phyloP scores from a whole-genome alignment of 2,888 invertebrate species.

The Epirrita christyi region DNA sequence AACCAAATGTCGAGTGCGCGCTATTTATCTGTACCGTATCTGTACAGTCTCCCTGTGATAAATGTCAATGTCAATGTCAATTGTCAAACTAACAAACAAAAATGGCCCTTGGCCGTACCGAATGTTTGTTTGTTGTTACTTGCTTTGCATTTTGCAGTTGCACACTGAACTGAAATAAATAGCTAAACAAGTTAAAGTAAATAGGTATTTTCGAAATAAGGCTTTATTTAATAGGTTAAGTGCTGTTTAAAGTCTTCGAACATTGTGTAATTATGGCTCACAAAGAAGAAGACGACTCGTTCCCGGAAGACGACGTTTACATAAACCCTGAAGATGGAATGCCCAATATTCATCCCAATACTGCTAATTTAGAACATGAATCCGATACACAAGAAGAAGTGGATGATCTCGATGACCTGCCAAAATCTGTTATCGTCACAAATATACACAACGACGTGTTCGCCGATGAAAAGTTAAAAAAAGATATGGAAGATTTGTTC shows the following conservation, averaged over 20 bases:
- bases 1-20: too few relatives aligned
- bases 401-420: slow-evolving; percentile 91
- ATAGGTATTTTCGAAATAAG: neutral
- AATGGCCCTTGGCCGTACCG: too few relatives aligned
- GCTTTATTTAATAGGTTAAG: neutral
- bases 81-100: too few relatives aligned
- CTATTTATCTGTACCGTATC: too few relatives aligned
- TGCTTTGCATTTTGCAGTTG: too few relatives aligned
- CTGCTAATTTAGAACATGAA: slow-evolving; percentile 87
- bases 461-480: slow-evolving; percentile 86
- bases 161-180: too few relatives aligned
- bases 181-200: too few relatives aligned
- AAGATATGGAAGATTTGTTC: slow-evolving; percentile 94
- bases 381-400: slow-evolving; percentile 88
- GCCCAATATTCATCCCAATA: slow-evolving; percentile 93
- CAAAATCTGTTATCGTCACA: slow-evolving; percentile 95
- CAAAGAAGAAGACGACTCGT: slow-evolving; percentile 74
- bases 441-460: slow-evolving; percentile 94
- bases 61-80: too few relatives aligned
- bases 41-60: too few relatives aligned
- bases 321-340: slow-evolving; percentile 94
- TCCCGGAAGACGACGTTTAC: slow-evolving; percentile 89
- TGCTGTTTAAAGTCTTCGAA: slow-evolving; percentile 5
- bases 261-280: slow-evolving; percentile 58
- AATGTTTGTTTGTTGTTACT: neutral